phyloP scores from a whole-genome alignment of 1,140 invertebrate genomes.

The Drosophila paulistorum region DNA sequence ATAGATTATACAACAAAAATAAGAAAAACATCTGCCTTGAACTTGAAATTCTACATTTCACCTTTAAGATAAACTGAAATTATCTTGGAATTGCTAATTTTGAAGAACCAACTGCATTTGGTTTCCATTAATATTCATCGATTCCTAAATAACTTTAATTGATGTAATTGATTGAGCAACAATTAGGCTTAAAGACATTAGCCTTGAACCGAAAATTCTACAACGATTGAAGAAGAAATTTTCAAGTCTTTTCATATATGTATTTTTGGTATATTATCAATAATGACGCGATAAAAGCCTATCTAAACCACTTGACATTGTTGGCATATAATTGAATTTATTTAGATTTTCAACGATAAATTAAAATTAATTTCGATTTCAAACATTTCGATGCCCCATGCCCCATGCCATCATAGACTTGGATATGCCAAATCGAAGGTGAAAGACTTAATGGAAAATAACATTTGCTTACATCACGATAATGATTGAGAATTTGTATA shows the following conservation, averaged over 20 bases:
- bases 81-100: no score
- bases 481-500: not conserved
- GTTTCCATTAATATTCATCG: no score
- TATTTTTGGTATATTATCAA: not conserved
- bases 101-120: no score
- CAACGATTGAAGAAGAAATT: not conserved
- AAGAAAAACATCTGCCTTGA: not conserved
- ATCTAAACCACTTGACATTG: conserved; percentile 19
- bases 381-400: conserved; percentile 2
- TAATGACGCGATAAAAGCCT: conserved; percentile 8
- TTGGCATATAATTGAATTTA: conserved; percentile 21
- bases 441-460: not conserved
- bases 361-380: conserved; percentile 14
- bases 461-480: conserved; percentile 5
- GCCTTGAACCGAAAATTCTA: not conserved
- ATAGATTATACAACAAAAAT: not conserved
- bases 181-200: not conserved
- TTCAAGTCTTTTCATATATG: not conserved
- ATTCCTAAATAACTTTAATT: no score
- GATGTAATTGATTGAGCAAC: no score
- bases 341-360: conserved; percentile 4
- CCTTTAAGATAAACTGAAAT: not conserved
- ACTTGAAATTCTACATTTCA: conserved; percentile 4
- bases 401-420: not conserved
- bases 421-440: not conserved